Conservation (phyloP, 2,113 vertebrate species). For the Anarhynchus alexandrinus region DNA sequence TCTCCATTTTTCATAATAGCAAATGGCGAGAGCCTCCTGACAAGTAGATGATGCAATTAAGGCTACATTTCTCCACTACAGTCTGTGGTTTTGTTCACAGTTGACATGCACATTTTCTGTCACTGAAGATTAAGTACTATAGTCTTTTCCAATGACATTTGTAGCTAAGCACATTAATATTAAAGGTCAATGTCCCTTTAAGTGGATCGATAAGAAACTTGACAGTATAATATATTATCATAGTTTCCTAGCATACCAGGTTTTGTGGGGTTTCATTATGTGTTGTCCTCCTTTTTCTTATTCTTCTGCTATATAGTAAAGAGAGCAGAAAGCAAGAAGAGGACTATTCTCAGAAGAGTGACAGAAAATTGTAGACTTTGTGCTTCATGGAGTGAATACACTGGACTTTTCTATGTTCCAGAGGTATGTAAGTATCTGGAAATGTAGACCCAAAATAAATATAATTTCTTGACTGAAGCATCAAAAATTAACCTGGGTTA, state of each 20-base stretch:
- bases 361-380: neutral
- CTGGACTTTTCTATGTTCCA: neutral
- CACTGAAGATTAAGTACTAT: constrained; percentile 25
- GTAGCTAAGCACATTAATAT: constrained; percentile 29
- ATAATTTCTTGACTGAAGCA: neutral
- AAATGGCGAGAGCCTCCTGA: neutral
- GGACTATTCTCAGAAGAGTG: neutral
- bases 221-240: neutral
- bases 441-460: neutral
- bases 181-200: constrained; percentile 46
- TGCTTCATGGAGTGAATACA: neutral
- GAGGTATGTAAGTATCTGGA: neutral
- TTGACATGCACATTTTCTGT: constrained; percentile 6
- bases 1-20: constrained; percentile 18
- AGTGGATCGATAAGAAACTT: constrained; percentile 35
- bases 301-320: neutral
- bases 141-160: constrained; percentile 39
- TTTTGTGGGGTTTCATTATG: neutral
- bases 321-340: neutral
- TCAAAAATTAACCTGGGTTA: neutral
- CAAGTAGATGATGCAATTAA: constrained; percentile 32
- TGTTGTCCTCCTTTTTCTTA: neutral
- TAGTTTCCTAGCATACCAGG: neutral
- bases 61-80: neutral
- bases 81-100: neutral